These are phyloP conservation scores for Magallana nippona DNA, from an alignment of 2,888 invertebrate genomes.

Conservation along the genomic window DNA sequence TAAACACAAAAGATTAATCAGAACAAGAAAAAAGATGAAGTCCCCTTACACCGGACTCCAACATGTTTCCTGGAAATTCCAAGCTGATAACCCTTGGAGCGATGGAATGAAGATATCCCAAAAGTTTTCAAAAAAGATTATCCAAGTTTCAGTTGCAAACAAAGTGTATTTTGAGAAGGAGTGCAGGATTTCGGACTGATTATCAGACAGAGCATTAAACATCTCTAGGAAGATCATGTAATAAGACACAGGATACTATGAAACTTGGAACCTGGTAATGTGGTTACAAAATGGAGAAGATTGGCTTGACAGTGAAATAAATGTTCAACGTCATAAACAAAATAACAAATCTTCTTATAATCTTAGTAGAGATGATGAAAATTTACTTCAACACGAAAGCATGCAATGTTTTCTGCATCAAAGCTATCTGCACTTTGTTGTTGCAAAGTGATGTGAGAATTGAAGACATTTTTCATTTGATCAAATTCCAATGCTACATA, in stretches of 20 bases:
- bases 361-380: slow-evolving; percentile 19
- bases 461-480: slow-evolving; percentile 26
- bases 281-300: slow-evolving; percentile 13
- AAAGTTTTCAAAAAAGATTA: background rate
- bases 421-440: slow-evolving; percentile 29
- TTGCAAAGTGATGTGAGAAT: slow-evolving; percentile 16
- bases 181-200: background rate
- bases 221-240: background rate
- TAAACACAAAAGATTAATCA: slow-evolving; percentile 33
- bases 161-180: slow-evolving; percentile 5
- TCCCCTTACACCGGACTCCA: background rate
- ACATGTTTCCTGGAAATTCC: background rate
- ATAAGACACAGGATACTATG: background rate
- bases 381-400: slow-evolving; percentile 23
- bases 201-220: background rate
- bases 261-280: background rate
- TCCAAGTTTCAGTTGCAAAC: slow-evolving; percentile 5
- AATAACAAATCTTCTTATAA: slow-evolving; percentile 24
- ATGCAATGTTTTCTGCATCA: slow-evolving; percentile 13
- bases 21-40: background rate
- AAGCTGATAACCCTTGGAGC: background rate
- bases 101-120: background rate
- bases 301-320: slow-evolving; percentile 23
- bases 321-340: slow-evolving; percentile 28
- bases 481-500: slow-evolving; percentile 1